These are phyloP conservation scores for Sphenopsis melanotis DNA, from an alignment of 2,797 vertebrate species.

Conservation along the genomic window DNA sequence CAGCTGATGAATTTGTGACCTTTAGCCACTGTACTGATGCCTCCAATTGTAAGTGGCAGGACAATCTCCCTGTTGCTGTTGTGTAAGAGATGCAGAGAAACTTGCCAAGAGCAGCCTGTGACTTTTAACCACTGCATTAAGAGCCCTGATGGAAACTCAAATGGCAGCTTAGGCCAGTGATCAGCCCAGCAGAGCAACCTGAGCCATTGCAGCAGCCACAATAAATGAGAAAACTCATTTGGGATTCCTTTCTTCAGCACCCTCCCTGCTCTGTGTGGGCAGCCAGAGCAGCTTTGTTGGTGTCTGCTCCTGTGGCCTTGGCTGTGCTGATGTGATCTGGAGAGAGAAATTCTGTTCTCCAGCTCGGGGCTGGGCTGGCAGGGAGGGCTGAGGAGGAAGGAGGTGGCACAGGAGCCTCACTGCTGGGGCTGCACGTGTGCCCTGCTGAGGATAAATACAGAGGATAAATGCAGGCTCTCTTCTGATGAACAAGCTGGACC, in stretches of 20 bases:
- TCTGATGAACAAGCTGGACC: neutral
- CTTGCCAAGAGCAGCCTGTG: neutral
- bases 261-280: neutral
- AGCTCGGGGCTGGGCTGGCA: neutral
- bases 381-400: neutral
- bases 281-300: neutral
- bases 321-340: neutral
- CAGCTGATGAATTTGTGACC: conserved; percentile 25
- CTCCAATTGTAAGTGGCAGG: conserved; percentile 32
- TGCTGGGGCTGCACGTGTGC: neutral
- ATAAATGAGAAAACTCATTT: neutral
- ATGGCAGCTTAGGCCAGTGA: neutral
- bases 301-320: neutral
- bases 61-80: neutral
- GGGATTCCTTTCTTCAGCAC: neutral
- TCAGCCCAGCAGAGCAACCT: neutral
- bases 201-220: neutral
- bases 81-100: neutral
- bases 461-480: neutral
- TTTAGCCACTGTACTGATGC: neutral
- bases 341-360: neutral
- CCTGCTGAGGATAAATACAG: neutral
- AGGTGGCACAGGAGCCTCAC: neutral
- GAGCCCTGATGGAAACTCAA: neutral
- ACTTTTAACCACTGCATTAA: neutral